Conservation (phyloP, 2,797 vertebrate species). For the Sciurus carolinensis region DNA sequence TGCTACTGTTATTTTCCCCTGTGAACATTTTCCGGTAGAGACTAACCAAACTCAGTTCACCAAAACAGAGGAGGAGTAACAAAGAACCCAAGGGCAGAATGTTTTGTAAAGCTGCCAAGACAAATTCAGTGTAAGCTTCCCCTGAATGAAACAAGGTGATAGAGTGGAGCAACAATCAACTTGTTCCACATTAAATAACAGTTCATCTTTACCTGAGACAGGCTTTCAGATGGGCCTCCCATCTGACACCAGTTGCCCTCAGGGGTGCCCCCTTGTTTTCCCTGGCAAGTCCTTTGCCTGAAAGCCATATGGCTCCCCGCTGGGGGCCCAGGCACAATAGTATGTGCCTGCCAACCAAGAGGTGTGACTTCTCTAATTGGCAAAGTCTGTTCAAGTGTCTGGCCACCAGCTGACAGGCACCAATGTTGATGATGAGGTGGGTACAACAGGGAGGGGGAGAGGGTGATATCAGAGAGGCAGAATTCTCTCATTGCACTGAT, state of each 20-base stretch:
- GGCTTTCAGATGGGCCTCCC: neutral
- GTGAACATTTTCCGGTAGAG: neutral
- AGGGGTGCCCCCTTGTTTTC: neutral
- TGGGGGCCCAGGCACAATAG: slow-evolving; percentile 67
- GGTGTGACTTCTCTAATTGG: slow-evolving; percentile 75
- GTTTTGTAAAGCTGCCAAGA: slow-evolving; percentile 9
- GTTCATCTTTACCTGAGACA: slow-evolving; percentile 5
- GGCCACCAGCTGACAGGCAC: slow-evolving; percentile 65
- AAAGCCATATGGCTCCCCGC: slow-evolving; percentile 74
- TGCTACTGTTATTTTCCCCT: neutral
- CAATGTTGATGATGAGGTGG: slow-evolving; percentile 5
- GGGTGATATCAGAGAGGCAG: slow-evolving; percentile 3
- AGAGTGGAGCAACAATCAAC: neutral
- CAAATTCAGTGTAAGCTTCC: neutral
- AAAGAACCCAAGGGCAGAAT: slow-evolving; percentile 38
- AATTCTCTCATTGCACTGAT: slow-evolving; percentile 31
- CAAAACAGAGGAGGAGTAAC: neutral
- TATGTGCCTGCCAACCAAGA: slow-evolving; percentile 65
- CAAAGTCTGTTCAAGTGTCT: slow-evolving; percentile 78
- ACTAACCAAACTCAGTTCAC: slow-evolving; percentile 22
- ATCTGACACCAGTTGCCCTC: neutral
- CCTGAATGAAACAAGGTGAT: neutral
- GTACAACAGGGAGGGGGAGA: too few relatives aligned
- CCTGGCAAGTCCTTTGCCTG: neutral
- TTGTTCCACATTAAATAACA: neutral